Evolutionary conservation across 2,113 vertebrate genomes (phyloP), one percentile per base, ranked within the genome.

Genomic region (Melanerpes aurifrons): DNA sequence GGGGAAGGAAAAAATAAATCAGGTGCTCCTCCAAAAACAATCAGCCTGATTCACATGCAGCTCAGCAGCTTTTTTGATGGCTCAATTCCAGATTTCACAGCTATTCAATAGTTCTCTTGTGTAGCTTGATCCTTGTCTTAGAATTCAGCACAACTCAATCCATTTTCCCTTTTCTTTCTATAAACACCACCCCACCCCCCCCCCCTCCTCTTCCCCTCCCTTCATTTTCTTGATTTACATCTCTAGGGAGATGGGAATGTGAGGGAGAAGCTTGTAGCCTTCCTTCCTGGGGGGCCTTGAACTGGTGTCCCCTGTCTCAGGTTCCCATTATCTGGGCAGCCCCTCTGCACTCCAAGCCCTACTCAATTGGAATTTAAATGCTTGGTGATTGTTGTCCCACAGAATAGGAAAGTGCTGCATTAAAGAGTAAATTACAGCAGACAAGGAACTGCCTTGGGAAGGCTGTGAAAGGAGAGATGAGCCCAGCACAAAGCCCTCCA

Each of bases 291-390:
- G 96, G 96, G 96, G 94, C 92, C 90, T 97, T 97, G 95, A 97
- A 97, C 94, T 88, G 82, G 88, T 95, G 97, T 97, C 96, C 97
- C 90, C 96, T 94, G 89, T 97, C 96, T 96, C 96, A 94, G 95
- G 80, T 95, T 96, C 93, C 97, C 87, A 97, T 98, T 97, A 93
- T 97, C 82, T 87, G 15, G 0, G 66, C 64, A 86, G 95, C 94
- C 96, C 94, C 92, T 92, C 95, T 97, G 92, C 95, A 93, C 95
- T 94, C 91, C 86, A 86, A 86, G 95, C 94, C 92, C 96, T 95
- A 97, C 96, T 97, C 97, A 97, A 97, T 97, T 96, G 96, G 97
- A 97, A 98, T 98, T 97, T 97, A 97, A 98, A 98, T 97, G 97
- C 97, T 96, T 92, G 74, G 88, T 94, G 95, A 97, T 97, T 97